Percentiles rank a stretch among this genome's conserved stretches.
These are phyloP conservation scores for Condylura cristata DNA, from an alignment of 2,113 vertebrate species.

Conservation along the genomic window DNA sequence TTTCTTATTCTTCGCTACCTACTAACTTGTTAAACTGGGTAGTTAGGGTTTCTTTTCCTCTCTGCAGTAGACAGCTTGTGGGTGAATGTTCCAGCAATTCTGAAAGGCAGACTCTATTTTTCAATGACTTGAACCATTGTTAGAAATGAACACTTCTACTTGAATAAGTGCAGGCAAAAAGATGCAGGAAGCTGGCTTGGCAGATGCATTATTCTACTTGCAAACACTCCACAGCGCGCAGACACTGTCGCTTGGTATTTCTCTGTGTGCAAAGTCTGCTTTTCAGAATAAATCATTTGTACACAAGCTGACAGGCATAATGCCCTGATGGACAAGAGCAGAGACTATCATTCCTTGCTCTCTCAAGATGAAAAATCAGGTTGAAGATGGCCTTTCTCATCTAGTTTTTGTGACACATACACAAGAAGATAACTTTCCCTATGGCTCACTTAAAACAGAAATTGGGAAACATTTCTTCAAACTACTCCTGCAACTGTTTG, in stretches of 20 bases:
- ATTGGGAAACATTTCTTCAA: slow-evolving; percentile 31
- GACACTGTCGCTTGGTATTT: not conserved
- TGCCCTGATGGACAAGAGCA: slow-evolving; percentile 6
- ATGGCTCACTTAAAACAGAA: slow-evolving; percentile 56
- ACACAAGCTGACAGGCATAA: slow-evolving; percentile 64
- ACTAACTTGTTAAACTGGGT: not conserved
- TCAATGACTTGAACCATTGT: slow-evolving; percentile 15
- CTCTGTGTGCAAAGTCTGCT: slow-evolving; percentile 15
- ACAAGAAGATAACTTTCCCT: slow-evolving; percentile 55
- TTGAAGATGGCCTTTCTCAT: slow-evolving; percentile 62
- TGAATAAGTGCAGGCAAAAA: not conserved
- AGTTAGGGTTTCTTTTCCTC: not conserved
- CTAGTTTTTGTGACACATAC: not conserved
- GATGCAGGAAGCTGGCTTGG: not conserved
- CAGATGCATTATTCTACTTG: not conserved
- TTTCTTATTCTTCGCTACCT: not conserved
- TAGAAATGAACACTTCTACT: slow-evolving; percentile 2
- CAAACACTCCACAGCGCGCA: not conserved
- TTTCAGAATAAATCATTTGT: slow-evolving; percentile 71
- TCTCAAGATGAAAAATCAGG: slow-evolving; percentile 69
- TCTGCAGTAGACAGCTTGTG: not conserved
- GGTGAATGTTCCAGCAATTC: not conserved
- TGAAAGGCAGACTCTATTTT: not conserved
- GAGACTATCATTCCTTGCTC: slow-evolving; percentile 39
- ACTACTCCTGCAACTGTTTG: slow-evolving; percentile 18